phyloP scores from a whole-genome alignment of 1,140 invertebrate genomes.

The Psilanteris sp. region DNA sequence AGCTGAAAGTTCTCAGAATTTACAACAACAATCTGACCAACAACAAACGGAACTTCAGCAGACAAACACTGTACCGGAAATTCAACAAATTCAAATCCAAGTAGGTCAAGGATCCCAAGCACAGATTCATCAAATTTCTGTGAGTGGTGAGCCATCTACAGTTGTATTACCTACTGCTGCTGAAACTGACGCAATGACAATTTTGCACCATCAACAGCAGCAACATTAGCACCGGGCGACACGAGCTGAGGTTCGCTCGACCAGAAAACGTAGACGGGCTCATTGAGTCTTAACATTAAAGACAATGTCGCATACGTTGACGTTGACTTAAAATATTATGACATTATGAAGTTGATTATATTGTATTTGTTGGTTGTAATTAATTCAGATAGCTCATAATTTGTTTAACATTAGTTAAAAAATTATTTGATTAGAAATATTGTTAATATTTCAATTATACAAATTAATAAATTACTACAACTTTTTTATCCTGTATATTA shows the following conservation, averaged over 20 bases:
- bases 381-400: too few species aligned
- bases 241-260: slow-evolving; percentile 4
- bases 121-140: slow-evolving; percentile 77
- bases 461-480: too few species aligned
- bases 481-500: too few species aligned
- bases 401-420: too few species aligned
- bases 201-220: slow-evolving; percentile 74
- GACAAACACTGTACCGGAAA: slow-evolving; percentile 43
- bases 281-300: slow-evolving; percentile 18
- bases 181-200: slow-evolving; percentile 79
- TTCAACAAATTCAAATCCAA: slow-evolving; percentile 72
- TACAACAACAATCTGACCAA: slow-evolving; percentile 69
- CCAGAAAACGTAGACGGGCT: slow-evolving; percentile 16
- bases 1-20: slow-evolving; percentile 66
- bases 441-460: too few species aligned
- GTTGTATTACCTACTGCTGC: slow-evolving; percentile 81
- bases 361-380: too few species aligned
- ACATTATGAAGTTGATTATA: too few species aligned
- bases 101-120: slow-evolving; percentile 77
- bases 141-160: slow-evolving; percentile 77
- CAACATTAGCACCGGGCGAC: slow-evolving; percentile 53
- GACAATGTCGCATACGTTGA: too few species aligned
- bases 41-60: slow-evolving; percentile 70
- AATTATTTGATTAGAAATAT: too few species aligned
- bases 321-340: neutral